Conservation (phyloP, 2,113 vertebrate species). For the Oreochromis tanganicae region DNA sequence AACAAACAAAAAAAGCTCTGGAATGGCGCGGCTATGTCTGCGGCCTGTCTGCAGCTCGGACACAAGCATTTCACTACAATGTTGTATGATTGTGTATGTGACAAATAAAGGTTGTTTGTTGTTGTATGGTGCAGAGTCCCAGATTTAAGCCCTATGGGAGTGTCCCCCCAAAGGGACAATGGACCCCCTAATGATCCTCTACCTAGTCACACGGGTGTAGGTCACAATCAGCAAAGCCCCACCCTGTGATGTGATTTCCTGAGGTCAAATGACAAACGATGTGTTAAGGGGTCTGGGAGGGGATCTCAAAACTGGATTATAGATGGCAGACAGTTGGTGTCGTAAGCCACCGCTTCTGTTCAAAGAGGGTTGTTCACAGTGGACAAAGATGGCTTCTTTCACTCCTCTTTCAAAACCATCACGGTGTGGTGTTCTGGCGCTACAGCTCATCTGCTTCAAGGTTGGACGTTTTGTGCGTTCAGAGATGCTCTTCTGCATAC, state of each 20-base stretch:
- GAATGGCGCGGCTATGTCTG: too few relatives aligned
- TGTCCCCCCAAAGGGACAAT: not conserved
- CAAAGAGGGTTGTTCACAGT: not conserved
- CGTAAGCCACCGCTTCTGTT: not conserved
- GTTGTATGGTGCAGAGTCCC: not conserved
- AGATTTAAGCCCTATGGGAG: not conserved
- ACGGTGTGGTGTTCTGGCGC: not conserved
- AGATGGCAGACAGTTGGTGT: not conserved
- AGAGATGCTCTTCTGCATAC: not conserved
- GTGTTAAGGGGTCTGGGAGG: not conserved
- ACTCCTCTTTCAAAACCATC: not conserved
- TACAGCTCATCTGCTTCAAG: not conserved
- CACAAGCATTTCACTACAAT: too few relatives aligned
- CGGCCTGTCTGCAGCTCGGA: too few relatives aligned
- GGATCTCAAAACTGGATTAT: fast-evolving
- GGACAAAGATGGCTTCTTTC: not conserved
- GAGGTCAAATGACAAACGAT: not conserved
- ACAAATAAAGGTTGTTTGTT: too few relatives aligned
- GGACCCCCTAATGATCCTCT: fast-evolving
- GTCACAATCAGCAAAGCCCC: not conserved
- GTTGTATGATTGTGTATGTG: too few relatives aligned
- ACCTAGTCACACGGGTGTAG: not conserved
- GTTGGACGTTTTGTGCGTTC: not conserved
- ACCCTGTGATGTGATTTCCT: fast-evolving
- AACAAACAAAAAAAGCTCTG: too few relatives aligned